Percentiles rank a stretch among this genome's conserved stretches.
Conservation (phyloP, 2,888 invertebrate species). For the Pandemis cinnamomeana region DNA sequence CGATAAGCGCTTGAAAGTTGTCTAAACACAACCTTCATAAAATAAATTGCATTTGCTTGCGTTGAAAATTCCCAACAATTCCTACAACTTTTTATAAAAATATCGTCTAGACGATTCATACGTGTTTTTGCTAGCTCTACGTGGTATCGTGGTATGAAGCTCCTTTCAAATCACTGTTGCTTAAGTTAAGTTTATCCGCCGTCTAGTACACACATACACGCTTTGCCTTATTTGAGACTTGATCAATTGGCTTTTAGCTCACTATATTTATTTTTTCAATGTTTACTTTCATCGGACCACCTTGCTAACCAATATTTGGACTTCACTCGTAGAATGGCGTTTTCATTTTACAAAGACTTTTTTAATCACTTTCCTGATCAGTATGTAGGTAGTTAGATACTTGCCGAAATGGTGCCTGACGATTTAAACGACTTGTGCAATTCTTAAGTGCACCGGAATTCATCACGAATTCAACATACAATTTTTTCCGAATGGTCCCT, state of each 20-base stretch:
- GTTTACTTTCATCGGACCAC: too few species aligned
- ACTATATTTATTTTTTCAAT: too few species aligned
- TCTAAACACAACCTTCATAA: slow-evolving; percentile 40
- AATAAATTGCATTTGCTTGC: slow-evolving; percentile 39
- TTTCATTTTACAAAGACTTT: background rate
- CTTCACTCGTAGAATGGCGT: background rate
- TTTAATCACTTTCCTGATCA: background rate
- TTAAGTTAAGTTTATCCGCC: background rate
- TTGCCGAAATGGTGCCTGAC: background rate
- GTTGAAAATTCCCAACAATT: slow-evolving; percentile 34
- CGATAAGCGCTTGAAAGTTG: slow-evolving; percentile 40
- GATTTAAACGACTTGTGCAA: slow-evolving; percentile 8
- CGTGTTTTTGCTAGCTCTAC: slow-evolving; percentile 15
- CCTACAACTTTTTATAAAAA: slow-evolving; percentile 17
- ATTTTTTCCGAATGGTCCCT: slow-evolving; percentile 44
- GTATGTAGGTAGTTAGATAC: too few species aligned
- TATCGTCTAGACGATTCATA: slow-evolving; percentile 38
- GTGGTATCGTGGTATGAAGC: slow-evolving; percentile 5
- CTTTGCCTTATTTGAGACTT: background rate
- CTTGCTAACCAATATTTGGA: background rate
- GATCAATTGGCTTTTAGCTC: too few species aligned
- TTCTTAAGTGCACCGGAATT: slow-evolving; percentile 20
- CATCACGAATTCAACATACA: slow-evolving; percentile 26
- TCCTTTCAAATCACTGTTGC: background rate
- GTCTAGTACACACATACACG: too few species aligned